A percentile compares a stretch with the other conserved stretches of the same genome.
Conservation (phyloP, 2,797 vertebrate genomes). For the Anguilla marmorata region DNA sequence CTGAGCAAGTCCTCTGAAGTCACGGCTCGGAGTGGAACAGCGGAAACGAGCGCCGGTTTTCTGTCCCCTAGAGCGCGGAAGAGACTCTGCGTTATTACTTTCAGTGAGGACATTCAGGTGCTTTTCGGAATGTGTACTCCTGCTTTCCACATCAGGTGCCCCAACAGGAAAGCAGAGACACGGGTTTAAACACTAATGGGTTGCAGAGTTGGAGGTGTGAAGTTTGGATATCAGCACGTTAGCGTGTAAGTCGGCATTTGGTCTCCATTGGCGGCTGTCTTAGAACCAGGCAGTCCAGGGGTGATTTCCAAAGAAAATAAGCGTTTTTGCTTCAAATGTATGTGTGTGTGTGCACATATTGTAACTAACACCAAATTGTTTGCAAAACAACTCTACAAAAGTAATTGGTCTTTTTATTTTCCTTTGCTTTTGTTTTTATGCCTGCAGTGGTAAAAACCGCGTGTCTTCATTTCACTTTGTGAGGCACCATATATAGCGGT, state of each 20-base stretch:
- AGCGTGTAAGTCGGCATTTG: slow-evolving; percentile 21
- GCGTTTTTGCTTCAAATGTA: background rate
- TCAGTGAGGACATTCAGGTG: background rate
- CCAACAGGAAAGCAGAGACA: slow-evolving; percentile 20
- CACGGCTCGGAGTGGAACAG: background rate
- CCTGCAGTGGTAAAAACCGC: background rate
- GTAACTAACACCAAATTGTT: background rate
- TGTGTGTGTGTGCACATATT: background rate
- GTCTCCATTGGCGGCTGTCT: background rate
- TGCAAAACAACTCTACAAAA: background rate
- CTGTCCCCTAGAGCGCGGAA: background rate
- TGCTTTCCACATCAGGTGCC: slow-evolving; percentile 25
- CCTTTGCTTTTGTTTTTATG: background rate
- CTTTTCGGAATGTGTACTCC: slow-evolving; percentile 19
- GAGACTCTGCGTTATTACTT: background rate
- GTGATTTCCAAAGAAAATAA: background rate
- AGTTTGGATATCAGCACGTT: slow-evolving; percentile 30
- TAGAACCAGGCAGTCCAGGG: background rate
- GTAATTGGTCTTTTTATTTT: background rate
- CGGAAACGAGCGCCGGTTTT: background rate
- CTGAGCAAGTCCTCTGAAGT: background rate
- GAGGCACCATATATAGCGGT: background rate
- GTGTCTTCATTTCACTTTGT: background rate
- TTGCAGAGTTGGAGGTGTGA: slow-evolving; percentile 33
- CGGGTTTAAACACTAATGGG: slow-evolving; percentile 26